Conservation (phyloP, 1,140 invertebrate species). For the Panagrolaimus sp. region DNA sequence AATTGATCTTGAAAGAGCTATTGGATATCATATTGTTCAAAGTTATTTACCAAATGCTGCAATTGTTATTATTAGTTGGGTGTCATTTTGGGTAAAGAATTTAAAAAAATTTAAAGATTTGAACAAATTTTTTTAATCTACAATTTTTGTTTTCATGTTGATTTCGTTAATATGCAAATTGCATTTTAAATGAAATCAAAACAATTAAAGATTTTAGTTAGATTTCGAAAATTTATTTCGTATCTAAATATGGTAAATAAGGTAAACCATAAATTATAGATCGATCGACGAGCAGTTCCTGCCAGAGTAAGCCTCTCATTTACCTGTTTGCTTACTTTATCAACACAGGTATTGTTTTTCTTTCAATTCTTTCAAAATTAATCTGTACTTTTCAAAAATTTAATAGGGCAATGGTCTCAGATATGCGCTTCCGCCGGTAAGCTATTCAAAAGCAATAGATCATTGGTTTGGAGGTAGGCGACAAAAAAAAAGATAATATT, state of each 20-base stretch:
- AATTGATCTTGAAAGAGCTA: slow-evolving; percentile 65
- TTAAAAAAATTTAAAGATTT: too few species aligned
- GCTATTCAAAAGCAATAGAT: slow-evolving; percentile 13
- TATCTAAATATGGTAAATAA: too few species aligned
- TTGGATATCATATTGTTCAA: slow-evolving; percentile 79
- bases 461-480: slow-evolving; percentile 16
- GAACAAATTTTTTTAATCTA: too few species aligned
- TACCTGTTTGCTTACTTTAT: slow-evolving; percentile 17
- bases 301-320: slow-evolving; percentile 18
- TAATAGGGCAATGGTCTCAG: slow-evolving; percentile 15
- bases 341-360: slow-evolving; percentile 14
- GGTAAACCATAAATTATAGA: not conserved
- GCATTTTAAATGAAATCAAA: too few species aligned
- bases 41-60: slow-evolving; percentile 78
- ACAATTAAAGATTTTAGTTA: too few species aligned
- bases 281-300: slow-evolving; percentile 12
- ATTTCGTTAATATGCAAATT: too few species aligned
- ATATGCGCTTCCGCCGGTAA: slow-evolving; percentile 15
- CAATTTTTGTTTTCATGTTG: too few species aligned
- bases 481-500: not conserved
- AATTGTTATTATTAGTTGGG: slow-evolving; percentile 80
- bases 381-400: not conserved
- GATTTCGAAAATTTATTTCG: too few species aligned
- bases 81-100: slow-evolving; percentile 59
- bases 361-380: not conserved